Conservation (phyloP, 2,797 vertebrate species). For the Chrosomus eos region DNA sequence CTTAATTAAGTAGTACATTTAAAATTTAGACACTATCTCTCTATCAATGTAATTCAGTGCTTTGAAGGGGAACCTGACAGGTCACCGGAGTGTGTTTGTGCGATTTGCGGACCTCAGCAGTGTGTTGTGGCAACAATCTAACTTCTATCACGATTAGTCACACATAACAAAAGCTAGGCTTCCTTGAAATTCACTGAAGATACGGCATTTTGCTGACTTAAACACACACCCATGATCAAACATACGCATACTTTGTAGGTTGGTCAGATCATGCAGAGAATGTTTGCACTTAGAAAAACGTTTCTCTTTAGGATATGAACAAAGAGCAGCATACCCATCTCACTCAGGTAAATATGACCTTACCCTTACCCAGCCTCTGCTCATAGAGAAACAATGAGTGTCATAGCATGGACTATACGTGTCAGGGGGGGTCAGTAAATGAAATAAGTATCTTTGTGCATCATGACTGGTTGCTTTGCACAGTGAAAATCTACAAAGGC, state of each 20-base stretch:
- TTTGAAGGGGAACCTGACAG: background rate
- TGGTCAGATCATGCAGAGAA: conserved; percentile 14
- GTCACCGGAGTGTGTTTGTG: background rate
- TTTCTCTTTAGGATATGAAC: conserved; percentile 30
- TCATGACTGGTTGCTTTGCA: background rate
- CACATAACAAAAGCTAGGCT: background rate
- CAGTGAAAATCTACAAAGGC: background rate
- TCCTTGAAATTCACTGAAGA: background rate
- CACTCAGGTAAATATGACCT: conserved; percentile 29
- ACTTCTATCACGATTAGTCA: background rate
- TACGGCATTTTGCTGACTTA: background rate
- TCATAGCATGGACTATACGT: background rate
- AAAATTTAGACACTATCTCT: background rate
- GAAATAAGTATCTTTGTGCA: background rate
- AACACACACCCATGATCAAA: conserved; percentile 32
- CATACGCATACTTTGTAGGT: background rate
- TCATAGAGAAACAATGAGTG: conserved; percentile 15
- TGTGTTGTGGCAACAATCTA: background rate
- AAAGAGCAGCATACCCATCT: conserved; percentile 29
- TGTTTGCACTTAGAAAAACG: background rate
- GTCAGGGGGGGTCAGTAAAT: conserved; percentile 1
- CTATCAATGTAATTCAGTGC: background rate
- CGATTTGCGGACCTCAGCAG: background rate
- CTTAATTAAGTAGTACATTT: background rate
- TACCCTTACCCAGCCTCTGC: conserved; percentile 22